Evolutionary conservation across 2,888 invertebrate genomes (phyloP).

Genomic region (Plebejus melissa): DNA sequence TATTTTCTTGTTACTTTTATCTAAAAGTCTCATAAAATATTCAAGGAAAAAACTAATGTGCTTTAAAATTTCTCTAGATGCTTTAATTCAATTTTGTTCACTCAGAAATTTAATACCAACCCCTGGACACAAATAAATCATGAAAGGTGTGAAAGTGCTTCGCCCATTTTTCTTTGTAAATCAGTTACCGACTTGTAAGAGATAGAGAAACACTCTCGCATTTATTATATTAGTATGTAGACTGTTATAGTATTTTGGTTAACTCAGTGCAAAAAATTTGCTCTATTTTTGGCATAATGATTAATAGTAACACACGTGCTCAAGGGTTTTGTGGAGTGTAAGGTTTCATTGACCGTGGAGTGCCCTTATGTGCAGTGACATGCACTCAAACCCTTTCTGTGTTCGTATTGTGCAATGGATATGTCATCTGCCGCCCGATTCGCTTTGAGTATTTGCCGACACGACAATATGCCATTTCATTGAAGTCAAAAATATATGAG

Average conservation of each 20-base stretch:
- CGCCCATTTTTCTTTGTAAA: no score
- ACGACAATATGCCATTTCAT: conserved; percentile 38
- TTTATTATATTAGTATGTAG: not conserved
- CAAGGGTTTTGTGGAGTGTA: conserved; percentile 59
- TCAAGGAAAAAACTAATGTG: no score
- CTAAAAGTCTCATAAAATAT: not conserved
- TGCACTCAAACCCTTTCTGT: conserved; percentile 72
- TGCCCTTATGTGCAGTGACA: conserved; percentile 74
- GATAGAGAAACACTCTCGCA: no score
- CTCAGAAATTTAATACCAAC: not conserved
- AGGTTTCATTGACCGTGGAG: conserved; percentile 66
- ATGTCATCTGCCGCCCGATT: conserved; percentile 66
- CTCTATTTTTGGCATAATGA: conserved; percentile 34
- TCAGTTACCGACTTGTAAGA: no score
- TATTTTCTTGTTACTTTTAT: no score
- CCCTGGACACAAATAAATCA: no score
- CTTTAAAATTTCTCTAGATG: no score
- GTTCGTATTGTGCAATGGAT: conserved; percentile 67
- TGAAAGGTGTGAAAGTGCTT: no score
- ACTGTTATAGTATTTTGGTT: no score
- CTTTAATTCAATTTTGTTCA: not conserved
- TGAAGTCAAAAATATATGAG: conserved; percentile 21
- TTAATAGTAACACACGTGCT: conserved; percentile 58
- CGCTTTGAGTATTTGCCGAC: conserved; percentile 68
- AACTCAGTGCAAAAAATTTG: not conserved